Percentiles rank a stretch among this genome's conserved stretches.
These are phyloP conservation scores for Zenarchopterus dispar DNA, from an alignment of 2,797 vertebrate genomes.

Conservation along the genomic window DNA sequence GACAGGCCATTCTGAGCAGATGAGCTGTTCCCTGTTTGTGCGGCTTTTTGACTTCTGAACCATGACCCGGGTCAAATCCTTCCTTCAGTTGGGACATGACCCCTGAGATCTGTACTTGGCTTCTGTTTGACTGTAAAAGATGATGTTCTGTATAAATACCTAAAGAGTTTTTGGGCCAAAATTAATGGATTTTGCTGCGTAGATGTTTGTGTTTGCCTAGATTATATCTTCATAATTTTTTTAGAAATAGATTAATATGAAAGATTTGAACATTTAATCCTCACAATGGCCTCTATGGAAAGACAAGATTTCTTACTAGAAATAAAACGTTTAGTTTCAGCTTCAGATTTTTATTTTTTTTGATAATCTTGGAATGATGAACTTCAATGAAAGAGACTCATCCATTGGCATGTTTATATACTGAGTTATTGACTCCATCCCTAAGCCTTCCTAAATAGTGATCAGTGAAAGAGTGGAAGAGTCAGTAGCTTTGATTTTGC, in stretches of 20 bases:
- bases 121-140: constrained; percentile 15
- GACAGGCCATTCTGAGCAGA: constrained; percentile 13
- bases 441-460: no score
- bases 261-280: neutral
- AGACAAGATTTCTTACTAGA: no score
- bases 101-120: constrained; percentile 23
- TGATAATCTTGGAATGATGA: neutral
- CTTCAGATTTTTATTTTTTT: neutral
- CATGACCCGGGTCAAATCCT: constrained; percentile 50
- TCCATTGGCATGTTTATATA: no score
- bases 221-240: neutral
- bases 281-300: neutral
- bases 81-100: constrained; percentile 30
- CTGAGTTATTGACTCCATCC: no score
- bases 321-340: no score
- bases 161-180: neutral
- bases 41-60: constrained; percentile 54
- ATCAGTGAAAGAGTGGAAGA: no score
- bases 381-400: no score
- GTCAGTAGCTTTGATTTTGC: no score
- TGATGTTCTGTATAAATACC: neutral
- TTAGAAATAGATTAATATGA: neutral
- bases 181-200: neutral
- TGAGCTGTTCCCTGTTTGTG: constrained; percentile 41
- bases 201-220: neutral